Base-by-base conservation (phyloP, 2,888 invertebrate species). In the Cordilura impudica region DNA sequence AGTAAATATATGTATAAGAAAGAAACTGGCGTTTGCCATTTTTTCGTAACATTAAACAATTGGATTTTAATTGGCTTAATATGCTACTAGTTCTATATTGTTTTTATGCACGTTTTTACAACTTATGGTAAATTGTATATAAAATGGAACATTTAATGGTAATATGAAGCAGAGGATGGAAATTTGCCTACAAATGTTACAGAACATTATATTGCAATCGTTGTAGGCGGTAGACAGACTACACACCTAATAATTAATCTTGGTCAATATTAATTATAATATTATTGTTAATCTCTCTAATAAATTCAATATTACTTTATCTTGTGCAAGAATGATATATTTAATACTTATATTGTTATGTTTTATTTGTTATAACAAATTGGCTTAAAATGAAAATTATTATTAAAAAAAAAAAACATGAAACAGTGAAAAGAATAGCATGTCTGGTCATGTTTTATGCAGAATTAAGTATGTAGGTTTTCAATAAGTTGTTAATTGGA, bases 201-300 rank as follows among this genome's bases (percentile, higher is more conserved):
- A 51, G 4, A 43, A 14, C 43, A 16, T 1, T n/a, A 39, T 39
- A 39, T 39, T 39, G 5, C 10, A 12, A 35, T 12, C 10, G n/a
- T 7, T 49, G 63, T 65, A 65, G 63, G 63, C n/a, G 61, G 49
- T 14, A 23, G 49, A 35, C 63, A 51, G 63, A 65, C 63, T 35
- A 35, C 51, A 65, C 63, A 51, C 63, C 63, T 65, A 65, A 49
- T 35, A 49, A 51, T 65, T 65, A 35, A 65, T 51, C 63, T 51
- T 65, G 63, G 63, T 49, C 63, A 51, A 51, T 19, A n/a, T n/a
- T n/a, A n/a, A n/a, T n/a, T 35, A 14, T 35, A 49, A 35, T 51
- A 35, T 49, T 65, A 51, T 21, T 23, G 23, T 35, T 65, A 49
- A 26, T 14, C 21, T 19, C n/a, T 35, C 35, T 31, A 65, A 65